These are phyloP conservation scores for Daphoenositta chrysoptera DNA, from an alignment of 2,113 vertebrate species.

Conservation along the genomic window DNA sequence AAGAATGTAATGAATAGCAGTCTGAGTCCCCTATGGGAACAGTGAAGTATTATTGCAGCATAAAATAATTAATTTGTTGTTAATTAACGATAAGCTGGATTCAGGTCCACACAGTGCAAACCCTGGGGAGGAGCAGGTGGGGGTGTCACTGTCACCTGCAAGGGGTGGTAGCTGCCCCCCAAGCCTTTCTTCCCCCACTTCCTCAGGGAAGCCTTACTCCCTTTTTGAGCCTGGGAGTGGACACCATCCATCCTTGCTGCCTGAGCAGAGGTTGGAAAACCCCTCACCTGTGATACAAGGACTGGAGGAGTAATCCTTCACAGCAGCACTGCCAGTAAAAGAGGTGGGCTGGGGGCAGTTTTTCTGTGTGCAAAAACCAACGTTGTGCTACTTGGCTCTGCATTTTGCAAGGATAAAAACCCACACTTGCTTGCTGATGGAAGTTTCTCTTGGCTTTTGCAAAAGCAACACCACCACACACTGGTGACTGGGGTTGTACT, in stretches of 20 bases:
- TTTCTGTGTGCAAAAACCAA: background rate
- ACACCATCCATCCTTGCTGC: background rate
- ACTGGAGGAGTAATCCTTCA: background rate
- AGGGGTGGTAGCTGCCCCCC: background rate
- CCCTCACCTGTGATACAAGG: background rate
- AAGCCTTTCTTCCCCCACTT: background rate
- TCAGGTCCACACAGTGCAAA: accelerated
- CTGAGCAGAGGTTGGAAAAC: background rate
- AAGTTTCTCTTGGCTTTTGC: background rate
- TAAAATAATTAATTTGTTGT: background rate
- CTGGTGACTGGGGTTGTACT: background rate
- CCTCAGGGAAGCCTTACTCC: background rate
- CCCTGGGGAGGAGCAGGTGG: accelerated
- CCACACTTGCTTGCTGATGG: background rate
- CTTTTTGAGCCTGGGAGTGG: background rate
- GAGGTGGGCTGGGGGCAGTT: accelerated
- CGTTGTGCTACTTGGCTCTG: background rate
- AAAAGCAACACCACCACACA: background rate
- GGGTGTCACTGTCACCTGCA: background rate
- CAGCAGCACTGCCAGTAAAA: background rate
- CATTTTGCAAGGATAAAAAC: background rate
- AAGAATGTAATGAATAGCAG: background rate
- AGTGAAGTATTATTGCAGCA: background rate
- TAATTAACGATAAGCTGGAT: background rate
- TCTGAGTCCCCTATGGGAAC: background rate